Conservation (phyloP, 2,797 vertebrate genomes). For the Propithecus perrieri region DNA sequence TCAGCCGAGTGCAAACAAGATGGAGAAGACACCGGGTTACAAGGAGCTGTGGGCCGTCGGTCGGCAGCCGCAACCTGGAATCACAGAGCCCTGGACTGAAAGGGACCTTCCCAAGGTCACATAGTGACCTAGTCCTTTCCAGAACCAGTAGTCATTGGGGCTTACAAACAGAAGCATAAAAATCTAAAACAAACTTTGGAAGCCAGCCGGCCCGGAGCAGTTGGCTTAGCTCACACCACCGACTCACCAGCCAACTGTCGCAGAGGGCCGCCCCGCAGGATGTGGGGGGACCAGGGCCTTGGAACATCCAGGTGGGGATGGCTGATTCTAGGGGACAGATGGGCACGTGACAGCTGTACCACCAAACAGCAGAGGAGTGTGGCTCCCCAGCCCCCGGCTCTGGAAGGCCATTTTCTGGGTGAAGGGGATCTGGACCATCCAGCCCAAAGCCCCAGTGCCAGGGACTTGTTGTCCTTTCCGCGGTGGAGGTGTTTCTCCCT, state of each 20-base stretch:
- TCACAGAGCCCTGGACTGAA: background rate
- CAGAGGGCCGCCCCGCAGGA: background rate
- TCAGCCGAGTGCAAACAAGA: background rate
- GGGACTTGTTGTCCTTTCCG: conserved; percentile 11
- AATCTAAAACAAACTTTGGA: background rate
- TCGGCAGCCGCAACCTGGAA: background rate
- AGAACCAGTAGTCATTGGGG: background rate
- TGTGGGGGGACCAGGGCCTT: background rate
- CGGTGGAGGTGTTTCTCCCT: background rate
- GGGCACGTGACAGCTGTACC: background rate
- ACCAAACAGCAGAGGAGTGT: background rate
- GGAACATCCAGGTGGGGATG: background rate
- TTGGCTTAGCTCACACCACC: background rate
- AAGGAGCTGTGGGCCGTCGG: background rate
- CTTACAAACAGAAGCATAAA: background rate
- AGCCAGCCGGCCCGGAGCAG: background rate
- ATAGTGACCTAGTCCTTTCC: background rate
- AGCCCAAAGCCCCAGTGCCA: conserved; percentile 32
- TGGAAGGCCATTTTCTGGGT: background rate
- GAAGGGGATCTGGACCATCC: conserved; percentile 2
- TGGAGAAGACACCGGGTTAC: background rate
- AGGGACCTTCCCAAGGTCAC: background rate
- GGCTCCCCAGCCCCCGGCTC: background rate
- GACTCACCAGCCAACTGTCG: background rate
- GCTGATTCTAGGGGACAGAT: background rate